Base-by-base conservation (phyloP, 2,113 vertebrate species). In the Zosterops pallidus region DNA sequence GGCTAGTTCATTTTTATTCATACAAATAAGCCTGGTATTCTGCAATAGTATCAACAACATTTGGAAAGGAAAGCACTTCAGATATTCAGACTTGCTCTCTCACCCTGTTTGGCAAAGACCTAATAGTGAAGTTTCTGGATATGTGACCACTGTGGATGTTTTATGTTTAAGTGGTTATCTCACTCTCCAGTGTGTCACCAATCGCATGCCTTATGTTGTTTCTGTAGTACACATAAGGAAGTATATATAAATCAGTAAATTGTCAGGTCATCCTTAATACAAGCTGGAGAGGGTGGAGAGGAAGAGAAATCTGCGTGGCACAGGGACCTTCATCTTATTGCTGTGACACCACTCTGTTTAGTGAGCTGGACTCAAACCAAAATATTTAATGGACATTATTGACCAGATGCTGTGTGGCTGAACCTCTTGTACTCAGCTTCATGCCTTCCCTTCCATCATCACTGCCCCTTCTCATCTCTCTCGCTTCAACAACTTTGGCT, bases 391-490 rank as follows among this genome's bases (percentile, higher is more conserved):
- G 83, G 93, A 86, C 88, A 67, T 96, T 94, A 96, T 86, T 95
- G 83, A 96, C 91, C 86, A 86, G 64, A 67, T 95, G 76, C 88
- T 95, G 42, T 89, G 88, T 90, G 89, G n/a, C 81, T 90, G 52
- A 93, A 77, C 77, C 79, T 95, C 90, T 97, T 95, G 69, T 65
- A 68, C 86, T 81, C 64, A 35, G 83, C 82, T 95, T 92, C 68
- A 26, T 96, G 52, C 93, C 80, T 96, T 86, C 72, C 60, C 86
- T 97, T 70, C 68, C 79, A 90, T 97, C 82, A 84, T 92, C 92
- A 84, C 12, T 96, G 83, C 70, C 70, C 63, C 83, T 95, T 97
- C 94, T 97, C 90, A 95, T 96, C 86, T 95, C 71, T 94, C 91
- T 97, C 9, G 21, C 70, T 97, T 96, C 77, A 95, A 44, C 89